Base-by-base conservation (phyloP, 2,113 vertebrate genomes). In the Entomyzon cyanotis region DNA sequence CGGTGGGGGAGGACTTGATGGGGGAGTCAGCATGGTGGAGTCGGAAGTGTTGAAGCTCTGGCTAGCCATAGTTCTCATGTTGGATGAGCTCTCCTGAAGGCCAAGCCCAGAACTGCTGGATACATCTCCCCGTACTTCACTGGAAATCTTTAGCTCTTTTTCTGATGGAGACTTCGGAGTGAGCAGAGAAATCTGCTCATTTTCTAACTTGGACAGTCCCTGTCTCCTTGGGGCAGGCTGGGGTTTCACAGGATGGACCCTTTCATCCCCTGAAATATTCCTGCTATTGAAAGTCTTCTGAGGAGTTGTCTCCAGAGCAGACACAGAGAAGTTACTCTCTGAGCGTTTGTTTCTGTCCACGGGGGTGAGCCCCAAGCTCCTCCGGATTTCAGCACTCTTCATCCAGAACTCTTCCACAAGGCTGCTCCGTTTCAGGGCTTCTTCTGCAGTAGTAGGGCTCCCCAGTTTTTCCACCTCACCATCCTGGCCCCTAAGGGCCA, bases 401-500 rank as follows among this genome's bases (percentile, higher is more conserved):
- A 98, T 96, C 99, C 99, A 99, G 92, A 99, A 99, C 84, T 99
- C 99, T 31, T 99, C 99, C 17, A 99, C 99, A 9, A 99, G 98
- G 70, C 99, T 99, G 0, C 97, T 98, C 81, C 99, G 98, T 83
- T 98, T 99, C 31, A 98, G 92, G 6, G 96, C 93, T 25, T 98
- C 98, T 10, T 99, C 98, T 68, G 97, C 97, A 5, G 83, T 94
- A 1, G 93, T 97, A 11, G 98, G 96, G 81, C 98, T 98, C 6
- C 86, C 78, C 10, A 97, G 75, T 55, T 92, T 97, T 27, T 98
- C 96, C 28, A 93, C 65, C 56, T 98, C 93, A 1, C 90, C 68
- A 8, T 88, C 83, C 71, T 86, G 95, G 50, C 52, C 96, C 80
- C 98, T 98, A 15, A 93, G 56, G 24, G 95, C 87, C 12, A 98